Conservation (phyloP, 2,113 vertebrate genomes). For the Steatornis caripensis region DNA sequence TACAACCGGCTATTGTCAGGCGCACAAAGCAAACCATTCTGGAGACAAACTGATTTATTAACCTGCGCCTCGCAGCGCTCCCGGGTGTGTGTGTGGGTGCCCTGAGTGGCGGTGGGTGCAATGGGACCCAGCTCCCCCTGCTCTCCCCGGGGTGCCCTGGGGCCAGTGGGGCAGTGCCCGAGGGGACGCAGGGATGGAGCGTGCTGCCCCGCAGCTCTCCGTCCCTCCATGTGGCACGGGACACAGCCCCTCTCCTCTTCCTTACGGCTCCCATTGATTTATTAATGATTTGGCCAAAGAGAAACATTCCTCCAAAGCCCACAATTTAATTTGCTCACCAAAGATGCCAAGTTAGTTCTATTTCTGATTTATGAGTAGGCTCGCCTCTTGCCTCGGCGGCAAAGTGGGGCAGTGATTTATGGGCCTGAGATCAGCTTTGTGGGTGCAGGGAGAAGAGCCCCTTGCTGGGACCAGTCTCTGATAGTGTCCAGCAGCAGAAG, state of each 20-base stretch:
- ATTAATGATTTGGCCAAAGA: slow-evolving; percentile 29
- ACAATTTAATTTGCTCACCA: slow-evolving; percentile 37
- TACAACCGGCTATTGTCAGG: slow-evolving; percentile 50
- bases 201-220: not conserved
- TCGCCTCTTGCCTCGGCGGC: not conserved
- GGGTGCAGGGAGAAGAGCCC: not conserved
- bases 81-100: not conserved
- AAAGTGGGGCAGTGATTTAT: not conserved
- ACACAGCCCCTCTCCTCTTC: not conserved
- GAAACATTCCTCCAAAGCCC: slow-evolving; percentile 38
- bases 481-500: not conserved
- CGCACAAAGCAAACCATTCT: slow-evolving; percentile 15
- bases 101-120: accelerated
- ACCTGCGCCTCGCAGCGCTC: not conserved
- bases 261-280: not conserved
- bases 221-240: not conserved
- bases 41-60: slow-evolving; percentile 64
- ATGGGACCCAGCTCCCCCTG: not conserved
- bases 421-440: not conserved
- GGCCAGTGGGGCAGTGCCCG: accelerated
- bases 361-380: slow-evolving; percentile 24
- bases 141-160: accelerated
- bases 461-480: not conserved
- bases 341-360: slow-evolving; percentile 1
- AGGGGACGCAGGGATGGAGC: not conserved